phyloP scores from a whole-genome alignment of 2,888 invertebrate genomes.

The Euclidia mi region DNA sequence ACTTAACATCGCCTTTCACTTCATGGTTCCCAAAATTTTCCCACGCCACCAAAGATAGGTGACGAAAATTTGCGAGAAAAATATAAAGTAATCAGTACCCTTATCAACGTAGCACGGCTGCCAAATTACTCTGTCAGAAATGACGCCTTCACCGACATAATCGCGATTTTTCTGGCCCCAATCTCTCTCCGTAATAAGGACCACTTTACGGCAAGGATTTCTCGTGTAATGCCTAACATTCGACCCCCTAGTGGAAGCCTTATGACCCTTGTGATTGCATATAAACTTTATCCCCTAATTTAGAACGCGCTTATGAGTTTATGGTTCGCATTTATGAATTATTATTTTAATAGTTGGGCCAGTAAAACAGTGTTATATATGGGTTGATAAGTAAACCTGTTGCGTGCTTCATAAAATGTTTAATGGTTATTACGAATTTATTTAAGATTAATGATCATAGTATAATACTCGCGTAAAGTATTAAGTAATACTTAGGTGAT shows the following conservation, averaged over 20 bases:
- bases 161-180: conserved; percentile 34
- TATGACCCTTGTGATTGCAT: conserved; percentile 63
- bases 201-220: conserved; percentile 59
- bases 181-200: conserved; percentile 51
- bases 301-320: conserved; percentile 61
- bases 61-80: conserved; percentile 23
- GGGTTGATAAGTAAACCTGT: conserved; percentile 20
- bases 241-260: conserved; percentile 56
- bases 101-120: conserved; percentile 44
- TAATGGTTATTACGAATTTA: not conserved
- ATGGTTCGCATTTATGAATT: conserved; percentile 59
- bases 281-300: conserved; percentile 67
- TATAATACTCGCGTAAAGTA: no score
- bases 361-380: conserved; percentile 21
- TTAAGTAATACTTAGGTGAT: no score
- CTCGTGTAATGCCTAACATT: conserved; percentile 48
- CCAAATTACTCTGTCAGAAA: conserved; percentile 38
- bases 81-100: conserved; percentile 24
- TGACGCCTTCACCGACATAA: conserved; percentile 36
- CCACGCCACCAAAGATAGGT: conserved; percentile 20
- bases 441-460: no score
- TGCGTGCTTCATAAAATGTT: conserved; percentile 2
- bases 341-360: conserved; percentile 43
- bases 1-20: not conserved
- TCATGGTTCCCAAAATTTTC: not conserved